Evolutionary conservation across 53 echinoderm and acorn worm species (phyloP).

Genomic region (Holothuria leucospilota): DNA sequence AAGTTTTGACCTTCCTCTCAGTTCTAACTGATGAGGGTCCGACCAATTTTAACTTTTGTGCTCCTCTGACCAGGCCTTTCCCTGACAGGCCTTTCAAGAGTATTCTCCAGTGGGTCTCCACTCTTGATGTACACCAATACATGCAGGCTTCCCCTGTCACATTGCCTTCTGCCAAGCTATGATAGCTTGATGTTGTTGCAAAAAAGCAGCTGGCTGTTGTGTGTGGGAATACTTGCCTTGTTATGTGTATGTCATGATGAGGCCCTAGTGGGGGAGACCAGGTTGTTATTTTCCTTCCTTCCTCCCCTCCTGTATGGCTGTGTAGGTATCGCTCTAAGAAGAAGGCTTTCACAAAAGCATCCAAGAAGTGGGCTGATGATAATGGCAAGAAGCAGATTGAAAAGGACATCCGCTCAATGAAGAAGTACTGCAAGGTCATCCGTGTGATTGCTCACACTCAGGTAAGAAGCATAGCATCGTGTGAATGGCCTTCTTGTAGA

Average conservation of each 20-base stretch:
- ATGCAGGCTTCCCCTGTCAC: background rate
- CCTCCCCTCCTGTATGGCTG: constrained; percentile 21
- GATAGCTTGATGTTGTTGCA: background rate
- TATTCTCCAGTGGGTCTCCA: constrained; percentile 18
- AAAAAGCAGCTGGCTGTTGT: background rate
- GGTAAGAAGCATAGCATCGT: constrained; percentile 48
- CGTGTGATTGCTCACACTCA: constrained; percentile 98
- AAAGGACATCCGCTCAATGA: constrained; percentile 90
- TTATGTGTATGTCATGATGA: constrained; percentile 14
- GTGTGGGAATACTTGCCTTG: background rate
- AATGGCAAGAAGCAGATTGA: constrained; percentile 92
- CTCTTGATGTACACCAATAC: constrained; percentile 30
- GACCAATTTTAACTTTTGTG: background rate
- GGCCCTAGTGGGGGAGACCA: constrained; percentile 14
- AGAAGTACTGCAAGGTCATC: constrained; percentile 99
- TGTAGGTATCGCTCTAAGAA: constrained; percentile 99
- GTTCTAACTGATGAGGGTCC: constrained; percentile 64
- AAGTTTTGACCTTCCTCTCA: constrained; percentile 67
- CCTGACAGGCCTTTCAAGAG: background rate
- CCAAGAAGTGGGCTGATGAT: constrained; percentile 99
- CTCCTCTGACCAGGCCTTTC: constrained; percentile 2
- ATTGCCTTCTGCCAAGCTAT: background rate
- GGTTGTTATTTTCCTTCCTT: background rate
- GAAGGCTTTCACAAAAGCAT: constrained; percentile 99
- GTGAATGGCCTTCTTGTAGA: background rate